These are phyloP conservation scores for Ciconia maguari DNA, from an alignment of 2,113 vertebrate species.

Conservation along the genomic window DNA sequence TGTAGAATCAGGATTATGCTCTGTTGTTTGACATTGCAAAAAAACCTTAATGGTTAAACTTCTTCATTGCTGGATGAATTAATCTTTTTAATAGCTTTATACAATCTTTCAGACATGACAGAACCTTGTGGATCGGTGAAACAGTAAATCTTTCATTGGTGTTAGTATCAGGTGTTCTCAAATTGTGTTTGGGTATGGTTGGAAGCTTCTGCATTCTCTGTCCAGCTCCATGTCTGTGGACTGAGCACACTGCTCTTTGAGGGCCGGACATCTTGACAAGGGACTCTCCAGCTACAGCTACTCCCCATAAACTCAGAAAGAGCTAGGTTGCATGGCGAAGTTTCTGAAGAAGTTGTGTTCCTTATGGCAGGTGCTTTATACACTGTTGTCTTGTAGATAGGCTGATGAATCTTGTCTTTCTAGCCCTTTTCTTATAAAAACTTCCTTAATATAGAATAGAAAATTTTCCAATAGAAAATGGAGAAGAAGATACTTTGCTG, in stretches of 20 bases:
- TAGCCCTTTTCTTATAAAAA: neutral
- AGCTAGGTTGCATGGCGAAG: neutral
- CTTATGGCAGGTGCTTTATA: neutral
- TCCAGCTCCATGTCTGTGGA: rapidly evolving
- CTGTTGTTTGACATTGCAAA: neutral
- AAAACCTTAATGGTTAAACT: neutral
- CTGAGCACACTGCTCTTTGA: neutral
- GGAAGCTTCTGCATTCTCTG: neutral
- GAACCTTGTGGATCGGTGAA: neutral
- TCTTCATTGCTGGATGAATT: neutral
- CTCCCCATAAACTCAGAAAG: neutral
- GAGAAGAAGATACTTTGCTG: neutral
- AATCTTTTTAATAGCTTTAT: neutral
- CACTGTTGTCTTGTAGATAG: neutral
- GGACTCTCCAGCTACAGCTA: neutral
- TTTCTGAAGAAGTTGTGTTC: neutral
- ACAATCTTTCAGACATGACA: neutral
- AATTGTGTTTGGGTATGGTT: neutral
- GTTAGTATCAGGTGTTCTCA: neutral
- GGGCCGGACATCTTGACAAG: too few relatives aligned
- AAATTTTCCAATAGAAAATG: neutral
- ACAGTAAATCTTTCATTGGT: neutral
- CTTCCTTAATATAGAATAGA: neutral
- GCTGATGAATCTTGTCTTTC: neutral
- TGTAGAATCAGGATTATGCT: neutral